Evolutionary conservation across 2,888 invertebrate genomes (phyloP), one percentile per base, ranked within the genome.

Genomic region (Macrosiphum euphorbiae): DNA sequence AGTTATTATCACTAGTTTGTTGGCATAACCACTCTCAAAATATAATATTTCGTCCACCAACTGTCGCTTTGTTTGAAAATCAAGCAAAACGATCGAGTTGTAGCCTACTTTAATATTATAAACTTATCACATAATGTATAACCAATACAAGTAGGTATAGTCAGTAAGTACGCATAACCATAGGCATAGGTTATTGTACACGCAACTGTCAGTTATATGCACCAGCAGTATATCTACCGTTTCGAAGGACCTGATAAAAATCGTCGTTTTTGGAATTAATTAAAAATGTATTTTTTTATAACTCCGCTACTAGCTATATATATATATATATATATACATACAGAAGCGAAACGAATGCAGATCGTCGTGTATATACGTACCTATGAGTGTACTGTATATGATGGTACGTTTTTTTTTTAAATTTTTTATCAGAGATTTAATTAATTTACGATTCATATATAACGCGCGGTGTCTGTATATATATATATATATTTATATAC

Each of bases 361-460:
- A 35, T 78, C 20, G 8, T 78, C 35, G 35, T 78, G 20, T 35
- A 78, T 78, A 61, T 61, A 61, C 58, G 61, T 61, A 86, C 13
- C 86, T 86, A 16, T 67, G n/a, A 47, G 47, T 47, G 41, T 47
- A 90, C 44, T 47, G 47, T 90, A n/a, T 20, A 20, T 10, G 24
- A 58, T 50, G 24, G 41, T 90, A 7, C 47, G 47, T 58, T 26
- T 58, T 24, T 55, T 58, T 58, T 58, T 58, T 55, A 20, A n/a
- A n/a, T 55, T 47, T 50, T 61, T 90, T 90, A 67, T 90, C 90
- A 90, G 67, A 88, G 88, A 67, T 90, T 90, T 90, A 90, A 90
- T 90, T 90, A 90, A 67, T 90, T 90, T 67, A 90, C 50, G 67
- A 67, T 67, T 90, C 61, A 67, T 61, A 61, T 44, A 78, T 8